Conservation (phyloP, 2,888 invertebrate species). For the Ennomos erosarius region DNA sequence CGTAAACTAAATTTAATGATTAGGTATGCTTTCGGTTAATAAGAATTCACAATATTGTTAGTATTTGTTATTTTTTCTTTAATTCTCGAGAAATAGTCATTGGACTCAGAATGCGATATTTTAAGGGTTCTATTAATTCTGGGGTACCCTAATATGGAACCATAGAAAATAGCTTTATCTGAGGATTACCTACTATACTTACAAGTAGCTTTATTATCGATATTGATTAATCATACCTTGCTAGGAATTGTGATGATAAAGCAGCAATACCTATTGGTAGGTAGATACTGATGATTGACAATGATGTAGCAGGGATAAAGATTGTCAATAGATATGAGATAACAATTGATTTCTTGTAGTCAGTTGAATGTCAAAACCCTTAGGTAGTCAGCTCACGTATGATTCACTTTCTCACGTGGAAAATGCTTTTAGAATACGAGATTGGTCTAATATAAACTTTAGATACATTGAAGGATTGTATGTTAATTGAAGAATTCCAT, state of each 20-base stretch:
- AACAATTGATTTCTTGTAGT: slow-evolving; percentile 4
- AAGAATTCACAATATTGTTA: no score
- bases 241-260: not conserved
- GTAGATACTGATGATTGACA: slow-evolving; percentile 11
- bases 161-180: no score
- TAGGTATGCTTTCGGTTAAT: not conserved
- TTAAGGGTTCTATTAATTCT: no score
- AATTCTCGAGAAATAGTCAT: no score
- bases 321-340: slow-evolving; percentile 2
- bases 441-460: not conserved
- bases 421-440: slow-evolving; percentile 7
- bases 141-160: no score
- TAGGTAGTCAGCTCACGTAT: slow-evolving; percentile 3
- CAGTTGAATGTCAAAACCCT: no score
- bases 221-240: not conserved
- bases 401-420: slow-evolving; percentile 20
- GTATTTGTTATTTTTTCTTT: no score
- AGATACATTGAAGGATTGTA: not conserved
- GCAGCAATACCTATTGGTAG: not conserved
- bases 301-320: slow-evolving; percentile 6
- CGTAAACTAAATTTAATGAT: no score
- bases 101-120: no score
- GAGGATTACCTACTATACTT: no score
- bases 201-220: no score
- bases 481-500: not conserved